Percentiles rank a stretch among this genome's conserved stretches.
Evolutionary conservation across 2,888 invertebrate genomes (phyloP).

Genomic region (Caenorhabditis sp.): DNA sequence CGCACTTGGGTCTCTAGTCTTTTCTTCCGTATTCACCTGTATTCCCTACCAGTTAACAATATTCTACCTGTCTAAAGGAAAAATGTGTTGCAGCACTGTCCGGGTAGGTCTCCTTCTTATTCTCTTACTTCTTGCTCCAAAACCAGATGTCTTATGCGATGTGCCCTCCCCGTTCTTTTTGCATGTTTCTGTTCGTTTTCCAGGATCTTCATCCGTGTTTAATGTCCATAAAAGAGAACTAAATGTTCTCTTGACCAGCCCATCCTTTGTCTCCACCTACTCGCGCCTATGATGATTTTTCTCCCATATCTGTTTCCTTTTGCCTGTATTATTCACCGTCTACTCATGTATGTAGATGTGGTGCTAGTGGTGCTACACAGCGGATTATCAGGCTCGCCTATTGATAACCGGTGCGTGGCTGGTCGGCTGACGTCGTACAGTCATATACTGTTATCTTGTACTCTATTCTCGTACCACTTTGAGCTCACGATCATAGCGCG

Average conservation of each 20-base stretch:
- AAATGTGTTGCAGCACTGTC: too few species aligned
- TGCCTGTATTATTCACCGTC: neutral
- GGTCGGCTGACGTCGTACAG: conserved; percentile 28
- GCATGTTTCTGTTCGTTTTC: too few species aligned
- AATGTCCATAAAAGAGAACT: too few species aligned
- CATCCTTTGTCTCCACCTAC: neutral
- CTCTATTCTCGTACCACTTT: neutral
- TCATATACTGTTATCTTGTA: conserved; percentile 11
- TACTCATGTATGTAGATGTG: conserved; percentile 32
- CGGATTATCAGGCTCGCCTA: conserved; percentile 47
- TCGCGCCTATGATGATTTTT: conserved; percentile 10
- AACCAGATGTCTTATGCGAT: too few species aligned
- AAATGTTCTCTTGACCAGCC: too few species aligned
- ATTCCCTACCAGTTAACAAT: neutral
- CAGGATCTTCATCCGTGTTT: too few species aligned
- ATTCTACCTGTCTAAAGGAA: too few species aligned
- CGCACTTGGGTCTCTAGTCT: neutral
- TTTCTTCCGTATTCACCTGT: neutral
- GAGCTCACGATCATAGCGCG: neutral
- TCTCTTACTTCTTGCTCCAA: too few species aligned
- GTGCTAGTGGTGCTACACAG: too few species aligned
- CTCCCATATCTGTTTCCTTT: conserved; percentile 21
- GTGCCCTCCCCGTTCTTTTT: too few species aligned
- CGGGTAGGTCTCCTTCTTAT: too few species aligned
- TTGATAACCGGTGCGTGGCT: conserved; percentile 25